phyloP scores from a whole-genome alignment of 2,113 vertebrate genomes.

The Hippoglossus stenolepis region DNA sequence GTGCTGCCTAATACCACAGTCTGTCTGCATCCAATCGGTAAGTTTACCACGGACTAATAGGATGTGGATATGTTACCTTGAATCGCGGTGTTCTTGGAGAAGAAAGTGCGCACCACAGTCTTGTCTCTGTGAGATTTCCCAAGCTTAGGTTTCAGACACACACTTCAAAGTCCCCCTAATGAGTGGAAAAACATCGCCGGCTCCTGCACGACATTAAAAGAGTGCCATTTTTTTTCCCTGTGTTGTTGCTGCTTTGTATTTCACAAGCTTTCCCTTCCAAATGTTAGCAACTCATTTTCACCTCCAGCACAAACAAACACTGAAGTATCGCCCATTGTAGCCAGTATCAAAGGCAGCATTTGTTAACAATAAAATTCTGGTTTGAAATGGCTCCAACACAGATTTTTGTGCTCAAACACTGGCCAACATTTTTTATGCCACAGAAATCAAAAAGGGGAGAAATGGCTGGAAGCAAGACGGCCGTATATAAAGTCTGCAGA shows the following conservation, averaged over 20 bases:
- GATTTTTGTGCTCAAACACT: slow-evolving; percentile 69
- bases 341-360: slow-evolving; percentile 82
- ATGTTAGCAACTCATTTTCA: slow-evolving; percentile 82
- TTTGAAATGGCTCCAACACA: slow-evolving; percentile 79
- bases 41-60: slow-evolving; percentile 67
- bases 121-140: slow-evolving; percentile 78
- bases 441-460: slow-evolving; percentile 72
- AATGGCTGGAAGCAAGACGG: slow-evolving; percentile 51
- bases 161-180: slow-evolving; percentile 81
- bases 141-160: slow-evolving; percentile 76
- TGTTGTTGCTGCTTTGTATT: slow-evolving; percentile 64
- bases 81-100: slow-evolving; percentile 66
- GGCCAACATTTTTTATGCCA: slow-evolving; percentile 79
- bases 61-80: slow-evolving; percentile 79
- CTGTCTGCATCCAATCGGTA: slow-evolving; percentile 63
- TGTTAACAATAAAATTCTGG: slow-evolving; percentile 84
- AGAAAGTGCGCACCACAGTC: slow-evolving; percentile 67
- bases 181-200: slow-evolving; percentile 78
- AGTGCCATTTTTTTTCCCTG: slow-evolving; percentile 43
- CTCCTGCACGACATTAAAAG: slow-evolving; percentile 77
- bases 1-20: slow-evolving; percentile 54
- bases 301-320: slow-evolving; percentile 85
- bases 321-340: slow-evolving; percentile 71
- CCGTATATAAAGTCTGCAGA: slow-evolving; percentile 50
- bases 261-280: slow-evolving; percentile 71